Evolutionary conservation across 2,797 vertebrate genomes (phyloP), one percentile per base, ranked within the genome.

Genomic region (Pagetopsis macropterus): DNA sequence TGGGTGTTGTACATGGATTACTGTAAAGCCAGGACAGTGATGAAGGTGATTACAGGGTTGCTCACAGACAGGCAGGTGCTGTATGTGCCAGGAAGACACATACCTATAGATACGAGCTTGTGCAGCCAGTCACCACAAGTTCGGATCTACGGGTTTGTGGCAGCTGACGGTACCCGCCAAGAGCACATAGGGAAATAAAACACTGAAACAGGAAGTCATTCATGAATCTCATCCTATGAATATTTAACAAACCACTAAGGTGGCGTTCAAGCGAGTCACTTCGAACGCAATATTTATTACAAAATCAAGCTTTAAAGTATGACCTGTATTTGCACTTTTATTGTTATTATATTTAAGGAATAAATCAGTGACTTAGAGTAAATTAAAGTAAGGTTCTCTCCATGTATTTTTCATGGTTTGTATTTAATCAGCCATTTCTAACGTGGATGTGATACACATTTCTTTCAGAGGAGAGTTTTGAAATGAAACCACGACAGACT

Each of bases 91-190:
- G 89, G 92, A 93, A 95, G 97, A 96, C 97, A 96, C 97, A 97
- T 93, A 97, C 97, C 97, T 96, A 94, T 98, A 99, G 97, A 99
- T 95, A 94, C 97, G 96, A 98, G 96, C 97, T 99, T 99, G 97
- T 97, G 96, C 88, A 91, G 90, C 91, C 93, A 93, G 94, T 94
- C 93, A 98, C 87, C 97, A 98, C 97, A 99, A 98, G 97, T 98
- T 98, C 96, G 96, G 97, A 98, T 98, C 97, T 98, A 98, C 96
- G 96, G 97, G 97, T 99, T 99, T 96, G 97, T 95, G 97, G 95
- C 96, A 95, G 94, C 95, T 91, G 95, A 95, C 96, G 82, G 88
- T 67, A 81, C 70, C 64, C 93, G 93, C 92, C 78, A 63, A 76
- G 59, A 77, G 44, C 64, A 43, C 62, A 84, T 63, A 71, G 40